Evolutionary conservation across 2,113 vertebrate genomes (phyloP), one percentile per base, ranked within the genome.

Genomic region (Alectura lathami): DNA sequence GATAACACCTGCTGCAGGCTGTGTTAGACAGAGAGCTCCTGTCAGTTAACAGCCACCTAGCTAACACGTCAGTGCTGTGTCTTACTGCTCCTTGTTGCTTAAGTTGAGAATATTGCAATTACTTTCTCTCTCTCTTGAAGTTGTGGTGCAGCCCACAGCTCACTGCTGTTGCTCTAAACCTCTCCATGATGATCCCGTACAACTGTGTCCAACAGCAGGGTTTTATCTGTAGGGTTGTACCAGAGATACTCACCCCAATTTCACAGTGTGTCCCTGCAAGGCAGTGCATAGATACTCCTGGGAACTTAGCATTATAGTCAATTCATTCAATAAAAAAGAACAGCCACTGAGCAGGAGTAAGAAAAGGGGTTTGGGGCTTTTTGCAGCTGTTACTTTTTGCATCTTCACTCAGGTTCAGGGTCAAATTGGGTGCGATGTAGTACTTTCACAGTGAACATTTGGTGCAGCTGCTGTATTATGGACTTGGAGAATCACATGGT

Each of bases 401-500:
- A 18, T 56, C 15, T 94, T 66, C 40, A 30, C 45, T 50, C 72
- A 40, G 12, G 30, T n/a, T 14, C 6, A 40, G 36, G 34, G 21
- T 34, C 23, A 80, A 60, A 4, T 13, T 43, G 4, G 0, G 0
- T 32, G 7, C 22, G 66, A 12, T 17, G 4, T 62, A 34, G 21
- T 32, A 40, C 81, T 81, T 66, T 60, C 34, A 78, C 74, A 74
- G 59, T 94, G 83, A 76, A 64, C 63, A 84, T 57, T 91, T 91
- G 78, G 54, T 84, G 66, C 74, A 94, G 73, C 63, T 95, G 27
- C 30, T 47, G 50, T 83, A 96, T 91, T 95, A 94, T 27, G n/a
- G 87, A 83, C 85, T 95, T 91, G 86, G 90, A 88, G 83, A 96
- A 72, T 81, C 57, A 78, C 90, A 94, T 9, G 16, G 88, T 96